Base-by-base conservation (phyloP, 1,140 invertebrate genomes). In the Tetramorium alpestre region DNA sequence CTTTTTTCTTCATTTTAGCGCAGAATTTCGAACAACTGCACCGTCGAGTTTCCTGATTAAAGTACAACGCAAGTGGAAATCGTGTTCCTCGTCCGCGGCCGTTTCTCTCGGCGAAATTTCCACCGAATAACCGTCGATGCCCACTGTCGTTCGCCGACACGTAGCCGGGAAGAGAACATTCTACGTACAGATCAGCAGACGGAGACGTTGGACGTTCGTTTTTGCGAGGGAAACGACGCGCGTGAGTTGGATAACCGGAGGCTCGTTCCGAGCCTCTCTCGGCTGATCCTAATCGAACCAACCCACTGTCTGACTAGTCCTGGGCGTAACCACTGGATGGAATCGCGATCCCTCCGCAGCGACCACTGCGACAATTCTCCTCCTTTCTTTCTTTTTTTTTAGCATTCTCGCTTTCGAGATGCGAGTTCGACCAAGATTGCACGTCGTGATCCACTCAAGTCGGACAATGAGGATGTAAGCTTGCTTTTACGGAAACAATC, bases 311-410 rank as follows among this genome's bases (percentile, higher is more conserved):
- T 73, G 92, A 93, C 93, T 89, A 93, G 92, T 89, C 91, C 90
- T 92, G 92, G 93, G 93, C 93, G 93, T 93, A 91, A 93, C 93
- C 92, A 88, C 90, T 91, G 90, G 87, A 91, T 92, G 60, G 65
- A 60, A 84, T 49, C 88, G 89, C 62, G 76, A 89, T 87, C 81
- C 33, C 28, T 84, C n/a, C 85, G 64, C 77, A 64, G 38, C 75
- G 87, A 10, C 11, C 25, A 78, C n/a, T 80, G 67, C 67, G 69
- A 75, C 80, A 49, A n/a, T 56, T 64, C 65, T 25, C 25, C 25
- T 33, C 33, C 18, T 60, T 44, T 69, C 44, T 49, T 38, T 69
- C 28, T 41, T 67, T 82, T 89, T 33, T 90, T 90, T 87, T 89
- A 89, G 73, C 69, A 47, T 28, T 51, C 38, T 28, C 65, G 47